phyloP scores from a whole-genome alignment of 1,140 invertebrate species.

The Eulimnadia texana region DNA sequence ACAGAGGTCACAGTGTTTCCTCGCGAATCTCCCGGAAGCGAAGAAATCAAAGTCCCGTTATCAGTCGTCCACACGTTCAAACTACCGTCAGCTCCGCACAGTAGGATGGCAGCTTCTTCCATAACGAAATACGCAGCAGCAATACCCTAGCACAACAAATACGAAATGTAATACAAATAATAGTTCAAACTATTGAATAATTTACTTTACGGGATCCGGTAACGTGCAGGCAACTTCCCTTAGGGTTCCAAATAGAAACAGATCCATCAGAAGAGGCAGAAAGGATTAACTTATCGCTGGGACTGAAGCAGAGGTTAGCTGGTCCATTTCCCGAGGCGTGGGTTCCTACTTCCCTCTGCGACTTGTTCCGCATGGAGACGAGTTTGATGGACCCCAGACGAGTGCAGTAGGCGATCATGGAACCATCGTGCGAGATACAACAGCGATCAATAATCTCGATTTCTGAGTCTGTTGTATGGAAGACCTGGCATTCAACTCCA shows the following conservation, averaged over 20 bases:
- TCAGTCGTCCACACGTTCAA: constrained; percentile 1
- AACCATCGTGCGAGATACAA: background rate
- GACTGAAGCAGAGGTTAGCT: constrained; percentile 6
- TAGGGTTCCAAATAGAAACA: background rate
- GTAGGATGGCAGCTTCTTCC: background rate
- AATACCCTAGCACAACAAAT: background rate
- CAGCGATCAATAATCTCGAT: constrained; percentile 1
- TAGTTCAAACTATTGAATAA: too few species aligned
- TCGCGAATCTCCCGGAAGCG: background rate
- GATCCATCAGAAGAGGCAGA: constrained; percentile 1
- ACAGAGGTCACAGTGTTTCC: constrained; percentile 5
- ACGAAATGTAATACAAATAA: too few species aligned
- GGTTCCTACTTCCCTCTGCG: background rate
- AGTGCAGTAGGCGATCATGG: constrained; percentile 9
- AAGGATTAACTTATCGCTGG: constrained; percentile 6
- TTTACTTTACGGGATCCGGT: constrained; percentile 2
- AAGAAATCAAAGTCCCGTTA: background rate
- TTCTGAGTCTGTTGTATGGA: background rate
- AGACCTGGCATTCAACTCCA: background rate
- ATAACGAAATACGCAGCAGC: constrained; percentile 3
- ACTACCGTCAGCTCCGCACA: constrained; percentile 14
- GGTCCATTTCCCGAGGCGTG: background rate
- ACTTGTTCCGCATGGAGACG: constrained; percentile 1
- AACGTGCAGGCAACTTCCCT: background rate
- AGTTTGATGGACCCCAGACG: constrained; percentile 1